A percentile compares a stretch with the other conserved stretches of the same genome.
phyloP scores from a whole-genome alignment of 2,797 vertebrate species.

The Threskiornis aethiopicus region DNA sequence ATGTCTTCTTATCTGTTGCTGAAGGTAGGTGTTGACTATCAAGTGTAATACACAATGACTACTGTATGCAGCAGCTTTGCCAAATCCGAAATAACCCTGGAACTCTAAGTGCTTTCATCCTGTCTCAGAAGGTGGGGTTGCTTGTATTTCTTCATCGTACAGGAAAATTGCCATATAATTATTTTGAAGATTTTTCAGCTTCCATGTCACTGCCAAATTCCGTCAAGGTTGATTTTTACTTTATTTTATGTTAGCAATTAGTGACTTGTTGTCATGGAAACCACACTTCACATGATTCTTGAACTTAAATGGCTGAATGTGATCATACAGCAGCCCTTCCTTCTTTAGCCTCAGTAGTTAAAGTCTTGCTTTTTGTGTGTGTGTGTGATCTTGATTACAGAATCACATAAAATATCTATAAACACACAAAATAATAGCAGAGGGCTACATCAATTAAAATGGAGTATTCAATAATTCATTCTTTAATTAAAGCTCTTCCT shows the following conservation, averaged over 20 bases:
- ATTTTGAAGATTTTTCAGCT: conserved; percentile 41
- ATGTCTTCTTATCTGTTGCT: conserved; percentile 30
- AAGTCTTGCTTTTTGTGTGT: conserved; percentile 35
- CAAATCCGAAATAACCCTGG: conserved; percentile 47
- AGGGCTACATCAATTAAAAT: conserved; percentile 72
- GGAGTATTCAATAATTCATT: conserved; percentile 78
- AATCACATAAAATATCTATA: conserved; percentile 72
- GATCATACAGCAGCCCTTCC: conserved; percentile 59
- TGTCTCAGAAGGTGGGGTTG: conserved; percentile 2
- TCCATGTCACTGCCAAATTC: conserved; percentile 64
- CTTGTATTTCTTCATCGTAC: conserved; percentile 16
- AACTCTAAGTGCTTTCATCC: not conserved
- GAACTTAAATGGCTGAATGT: conserved; percentile 76
- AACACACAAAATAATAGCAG: conserved; percentile 75
- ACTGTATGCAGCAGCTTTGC: not conserved
- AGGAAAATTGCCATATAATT: conserved; percentile 51
- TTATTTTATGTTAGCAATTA: conserved; percentile 78
- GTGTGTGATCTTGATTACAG: conserved; percentile 68
- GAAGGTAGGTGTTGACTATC: conserved; percentile 44
- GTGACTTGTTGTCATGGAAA: conserved; percentile 79
- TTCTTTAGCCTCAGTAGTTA: conserved; percentile 46
- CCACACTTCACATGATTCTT: conserved; percentile 75
- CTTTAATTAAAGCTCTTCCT: conserved; percentile 75
- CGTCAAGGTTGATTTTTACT: conserved; percentile 73
- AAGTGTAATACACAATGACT: conserved; percentile 14